phyloP scores from a whole-genome alignment of 2,888 invertebrate species.

The Tachina fera region DNA sequence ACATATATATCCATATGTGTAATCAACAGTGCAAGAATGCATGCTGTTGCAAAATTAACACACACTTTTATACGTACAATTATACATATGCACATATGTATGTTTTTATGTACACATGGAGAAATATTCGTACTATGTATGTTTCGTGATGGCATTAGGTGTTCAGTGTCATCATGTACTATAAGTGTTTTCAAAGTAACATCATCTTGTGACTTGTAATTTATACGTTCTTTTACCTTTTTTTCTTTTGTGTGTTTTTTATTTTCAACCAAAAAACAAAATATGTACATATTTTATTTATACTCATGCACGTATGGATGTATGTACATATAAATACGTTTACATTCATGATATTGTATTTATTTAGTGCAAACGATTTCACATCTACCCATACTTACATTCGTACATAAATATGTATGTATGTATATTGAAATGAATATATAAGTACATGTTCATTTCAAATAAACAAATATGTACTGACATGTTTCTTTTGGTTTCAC shows the following conservation, averaged over 20 bases:
- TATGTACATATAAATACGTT: not conserved
- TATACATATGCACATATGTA: not conserved
- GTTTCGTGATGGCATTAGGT: slow-evolving; percentile 48
- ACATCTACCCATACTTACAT: not conserved
- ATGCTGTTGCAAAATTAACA: slow-evolving; percentile 48
- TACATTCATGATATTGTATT: not conserved
- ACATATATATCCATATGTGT: too few species aligned
- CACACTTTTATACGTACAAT: too few species aligned
- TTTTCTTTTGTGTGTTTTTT: slow-evolving; percentile 51
- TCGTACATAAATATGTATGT: slow-evolving; percentile 3
- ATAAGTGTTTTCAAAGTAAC: slow-evolving; percentile 51
- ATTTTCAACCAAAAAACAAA: slow-evolving; percentile 50
- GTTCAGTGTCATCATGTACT: slow-evolving; percentile 70
- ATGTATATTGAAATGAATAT: not conserved
- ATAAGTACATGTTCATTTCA: not conserved
- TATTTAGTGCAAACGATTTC: not conserved
- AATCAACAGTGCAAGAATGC: slow-evolving; percentile 47
- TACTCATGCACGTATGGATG: not conserved
- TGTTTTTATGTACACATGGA: slow-evolving; percentile 16
- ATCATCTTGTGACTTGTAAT: slow-evolving; percentile 56
- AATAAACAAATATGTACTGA: slow-evolving; percentile 2
- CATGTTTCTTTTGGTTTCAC: slow-evolving; percentile 25
- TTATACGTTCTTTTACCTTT: slow-evolving; percentile 21
- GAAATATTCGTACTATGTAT: slow-evolving; percentile 16
- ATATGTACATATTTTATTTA: slow-evolving; percentile 44